Percentiles rank a stretch among this genome's conserved stretches.
phyloP scores from a whole-genome alignment of 2,113 vertebrate genomes.

The Nycticryphes semicollaris region DNA sequence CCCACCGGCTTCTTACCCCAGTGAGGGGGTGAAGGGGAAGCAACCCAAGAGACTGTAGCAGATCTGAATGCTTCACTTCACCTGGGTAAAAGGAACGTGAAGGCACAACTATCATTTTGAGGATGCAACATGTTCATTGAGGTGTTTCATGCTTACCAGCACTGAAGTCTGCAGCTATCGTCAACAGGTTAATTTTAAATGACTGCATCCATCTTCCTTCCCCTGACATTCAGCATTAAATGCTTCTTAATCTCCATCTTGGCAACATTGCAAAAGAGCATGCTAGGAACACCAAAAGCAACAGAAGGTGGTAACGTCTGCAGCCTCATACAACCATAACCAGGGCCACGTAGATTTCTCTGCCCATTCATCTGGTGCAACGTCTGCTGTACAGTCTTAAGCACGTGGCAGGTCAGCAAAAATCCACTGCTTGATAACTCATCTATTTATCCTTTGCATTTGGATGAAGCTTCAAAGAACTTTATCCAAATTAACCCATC shows the following conservation, averaged over 20 bases:
- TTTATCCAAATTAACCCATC: not conserved
- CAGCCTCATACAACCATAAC: not conserved
- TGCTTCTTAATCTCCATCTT: not conserved
- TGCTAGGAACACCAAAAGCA: not conserved
- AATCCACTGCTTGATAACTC: not conserved
- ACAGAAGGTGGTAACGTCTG: not conserved
- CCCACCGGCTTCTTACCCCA: not conserved
- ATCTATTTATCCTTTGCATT: not conserved
- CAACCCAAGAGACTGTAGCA: not conserved
- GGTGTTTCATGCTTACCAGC: not conserved
- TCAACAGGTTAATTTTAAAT: not conserved
- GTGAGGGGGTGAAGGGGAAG: rapidly evolving
- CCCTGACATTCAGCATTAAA: not conserved
- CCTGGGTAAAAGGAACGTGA: not conserved
- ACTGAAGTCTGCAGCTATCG: not conserved
- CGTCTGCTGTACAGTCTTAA: not conserved
- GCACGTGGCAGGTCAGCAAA: not conserved
- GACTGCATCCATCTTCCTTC: not conserved
- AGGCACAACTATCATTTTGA: not conserved
- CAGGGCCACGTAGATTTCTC: not conserved
- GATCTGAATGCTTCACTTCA: not conserved
- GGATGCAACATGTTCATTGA: not conserved
- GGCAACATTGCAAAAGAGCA: not conserved
- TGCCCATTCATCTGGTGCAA: not conserved
- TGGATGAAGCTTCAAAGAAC: not conserved